Percentiles rank a stretch among this genome's conserved stretches.
Conservation (phyloP, 2,113 vertebrate species). For the Penelope pileata region DNA sequence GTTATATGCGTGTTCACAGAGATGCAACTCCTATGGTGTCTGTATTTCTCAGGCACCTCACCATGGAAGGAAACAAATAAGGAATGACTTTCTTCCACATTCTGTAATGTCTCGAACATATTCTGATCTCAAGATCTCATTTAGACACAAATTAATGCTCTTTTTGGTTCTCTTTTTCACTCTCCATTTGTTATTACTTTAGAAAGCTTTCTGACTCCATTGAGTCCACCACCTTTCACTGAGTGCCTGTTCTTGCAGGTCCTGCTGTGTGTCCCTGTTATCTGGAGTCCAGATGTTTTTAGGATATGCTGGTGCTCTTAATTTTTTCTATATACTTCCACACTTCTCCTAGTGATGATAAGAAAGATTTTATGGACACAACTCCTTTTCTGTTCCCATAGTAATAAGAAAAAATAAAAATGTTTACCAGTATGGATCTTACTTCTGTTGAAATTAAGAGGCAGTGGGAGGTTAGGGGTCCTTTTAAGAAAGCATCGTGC, state of each 20-base stretch:
- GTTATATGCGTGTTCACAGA: not conserved
- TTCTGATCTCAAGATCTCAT: not conserved
- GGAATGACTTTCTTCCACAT: not conserved
- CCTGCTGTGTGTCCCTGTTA: accelerated
- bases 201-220: not conserved
- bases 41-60: not conserved
- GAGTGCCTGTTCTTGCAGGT: not conserved
- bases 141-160: not conserved
- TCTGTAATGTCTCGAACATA: not conserved
- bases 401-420: no score
- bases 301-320: not conserved
- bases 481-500: conserved; percentile 1
- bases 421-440: not conserved
- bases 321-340: not conserved
- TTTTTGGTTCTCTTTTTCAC: not conserved
- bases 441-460: not conserved
- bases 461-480: not conserved
- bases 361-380: not conserved
- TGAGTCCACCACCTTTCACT: not conserved
- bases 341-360: accelerated
- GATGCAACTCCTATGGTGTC: not conserved
- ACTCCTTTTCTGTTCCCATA: not conserved
- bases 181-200: not conserved
- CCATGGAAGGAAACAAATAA: not conserved
- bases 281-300: not conserved